Base-by-base conservation (phyloP, 2,113 vertebrate genomes). In the Sylvia atricapilla region DNA sequence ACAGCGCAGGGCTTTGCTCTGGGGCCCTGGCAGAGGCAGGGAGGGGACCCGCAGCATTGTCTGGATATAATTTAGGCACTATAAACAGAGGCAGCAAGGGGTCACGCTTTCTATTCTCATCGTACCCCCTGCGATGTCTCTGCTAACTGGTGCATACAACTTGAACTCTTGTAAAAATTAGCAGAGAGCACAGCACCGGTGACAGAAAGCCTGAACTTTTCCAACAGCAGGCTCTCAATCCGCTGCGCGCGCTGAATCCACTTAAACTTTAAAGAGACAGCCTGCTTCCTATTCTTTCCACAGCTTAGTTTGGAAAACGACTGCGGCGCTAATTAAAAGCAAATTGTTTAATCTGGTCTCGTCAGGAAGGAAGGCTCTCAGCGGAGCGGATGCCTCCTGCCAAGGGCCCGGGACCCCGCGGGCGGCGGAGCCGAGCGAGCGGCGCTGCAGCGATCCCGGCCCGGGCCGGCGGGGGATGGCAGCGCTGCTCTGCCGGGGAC, bases 251-350 rank as follows among this genome's bases (percentile, higher is more conserved):
- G 0, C 73, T 52, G 85, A 93, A 94, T 93, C 94, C 91, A 59
- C 96, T 94, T 90, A 78, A 76, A 89, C 87, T 94, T 94, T 81
- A 91, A 93, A 95, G 95, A 96, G 90, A 86, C 89, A 86, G 95
- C 11, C 93, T 63, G 88, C 95, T 68, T 56, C 62, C 84, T 63
- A 7, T 58, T 62, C 83, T 93, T 82, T 14, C 90, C 3, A 9
- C 53, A 7, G 79, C 96, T 82, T 58, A n/a, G 68, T 33, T 92
- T 81, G 84, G 93, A 96, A 96, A 95, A 95, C 7, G 78, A 93
- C 95, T 94, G 92, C 84, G 16, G 93, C 49, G 46, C 97, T 98
- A 97, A 98, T 98, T 97, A 96, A 97, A 96, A 96, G 95, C 96
- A 96, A 97, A 97, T 97, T 87, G 95, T 97, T 97, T 97, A 66